Percentiles rank a stretch among this genome's conserved stretches.
These are phyloP conservation scores for Myotis vivesi DNA, from an alignment of 2,797 vertebrate genomes.

Conservation along the genomic window DNA sequence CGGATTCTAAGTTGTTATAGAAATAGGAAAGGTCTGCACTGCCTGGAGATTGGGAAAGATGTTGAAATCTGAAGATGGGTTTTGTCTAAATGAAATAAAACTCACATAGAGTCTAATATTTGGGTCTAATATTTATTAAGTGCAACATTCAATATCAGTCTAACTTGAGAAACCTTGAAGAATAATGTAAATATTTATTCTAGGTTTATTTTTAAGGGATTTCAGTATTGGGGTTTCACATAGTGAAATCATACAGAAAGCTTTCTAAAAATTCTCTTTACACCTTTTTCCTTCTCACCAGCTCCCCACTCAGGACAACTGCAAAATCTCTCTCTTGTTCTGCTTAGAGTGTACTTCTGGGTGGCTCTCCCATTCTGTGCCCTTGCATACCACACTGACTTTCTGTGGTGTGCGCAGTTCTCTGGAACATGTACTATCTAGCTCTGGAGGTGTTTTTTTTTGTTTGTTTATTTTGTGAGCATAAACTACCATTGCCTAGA, in stretches of 20 bases:
- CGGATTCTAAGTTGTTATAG: background rate
- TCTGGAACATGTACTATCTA: background rate
- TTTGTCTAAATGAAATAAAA: constrained; percentile 27
- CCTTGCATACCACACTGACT: background rate
- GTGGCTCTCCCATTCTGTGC: background rate
- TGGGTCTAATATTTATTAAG: background rate
- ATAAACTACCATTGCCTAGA: background rate
- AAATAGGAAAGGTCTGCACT: background rate
- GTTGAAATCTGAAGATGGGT: background rate
- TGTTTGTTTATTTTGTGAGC: background rate
- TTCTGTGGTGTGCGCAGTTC: background rate
- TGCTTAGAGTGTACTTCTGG: background rate
- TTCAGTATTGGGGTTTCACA: background rate
- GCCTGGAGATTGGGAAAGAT: background rate
- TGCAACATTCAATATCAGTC: background rate
- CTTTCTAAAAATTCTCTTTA: background rate
- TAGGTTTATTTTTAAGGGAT: constrained; percentile 38
- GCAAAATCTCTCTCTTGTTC: background rate
- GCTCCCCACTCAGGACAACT: background rate
- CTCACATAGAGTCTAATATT: background rate
- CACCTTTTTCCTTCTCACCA: background rate
- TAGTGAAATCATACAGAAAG: background rate
- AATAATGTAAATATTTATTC: constrained; percentile 37
- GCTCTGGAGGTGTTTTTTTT: background rate
- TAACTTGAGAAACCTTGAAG: constrained; percentile 12